A percentile compares a stretch with the other conserved stretches of the same genome.
Conservation (phyloP, 1,140 invertebrate species). For the Sycophila sp. region DNA sequence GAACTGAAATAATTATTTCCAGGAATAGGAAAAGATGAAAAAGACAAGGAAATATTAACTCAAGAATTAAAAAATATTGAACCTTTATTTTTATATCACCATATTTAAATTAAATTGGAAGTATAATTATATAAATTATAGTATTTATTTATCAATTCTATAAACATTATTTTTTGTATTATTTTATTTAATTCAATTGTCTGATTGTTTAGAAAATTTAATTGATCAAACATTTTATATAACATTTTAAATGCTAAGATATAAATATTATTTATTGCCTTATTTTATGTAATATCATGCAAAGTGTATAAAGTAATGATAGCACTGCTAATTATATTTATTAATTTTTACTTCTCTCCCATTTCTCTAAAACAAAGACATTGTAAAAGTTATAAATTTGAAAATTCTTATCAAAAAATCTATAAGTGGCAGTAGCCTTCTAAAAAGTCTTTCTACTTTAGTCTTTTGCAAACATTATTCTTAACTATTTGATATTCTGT, state of each 20-base stretch:
- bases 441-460: slow-evolving; percentile 15
- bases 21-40: not conserved
- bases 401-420: slow-evolving; percentile 14
- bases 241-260: not conserved
- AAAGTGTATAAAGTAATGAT: slow-evolving; percentile 1
- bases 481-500: not conserved
- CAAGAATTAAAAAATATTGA: slow-evolving; percentile 55
- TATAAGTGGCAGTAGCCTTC: slow-evolving; percentile 11
- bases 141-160: not conserved
- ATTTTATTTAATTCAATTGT: not conserved
- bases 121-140: slow-evolving; percentile 9
- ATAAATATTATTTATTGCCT: slow-evolving; percentile 23
- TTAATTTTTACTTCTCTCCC: not conserved
- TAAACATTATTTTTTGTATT: not conserved
- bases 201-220: not conserved
- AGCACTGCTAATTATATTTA: not conserved
- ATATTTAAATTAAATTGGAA: slow-evolving; percentile 21
- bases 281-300: slow-evolving; percentile 10
- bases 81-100: slow-evolving; percentile 51
- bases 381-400: slow-evolving; percentile 12
- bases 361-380: slow-evolving; percentile 2
- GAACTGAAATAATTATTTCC: too few species aligned
- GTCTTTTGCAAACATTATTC: slow-evolving; percentile 2
- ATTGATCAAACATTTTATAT: slow-evolving; percentile 1
- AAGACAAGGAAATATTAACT: slow-evolving; percentile 7